A percentile compares a stretch with the other conserved stretches of the same genome.
These are phyloP conservation scores for Platypus cylindrus DNA, from an alignment of 2,888 invertebrate species.

Conservation along the genomic window DNA sequence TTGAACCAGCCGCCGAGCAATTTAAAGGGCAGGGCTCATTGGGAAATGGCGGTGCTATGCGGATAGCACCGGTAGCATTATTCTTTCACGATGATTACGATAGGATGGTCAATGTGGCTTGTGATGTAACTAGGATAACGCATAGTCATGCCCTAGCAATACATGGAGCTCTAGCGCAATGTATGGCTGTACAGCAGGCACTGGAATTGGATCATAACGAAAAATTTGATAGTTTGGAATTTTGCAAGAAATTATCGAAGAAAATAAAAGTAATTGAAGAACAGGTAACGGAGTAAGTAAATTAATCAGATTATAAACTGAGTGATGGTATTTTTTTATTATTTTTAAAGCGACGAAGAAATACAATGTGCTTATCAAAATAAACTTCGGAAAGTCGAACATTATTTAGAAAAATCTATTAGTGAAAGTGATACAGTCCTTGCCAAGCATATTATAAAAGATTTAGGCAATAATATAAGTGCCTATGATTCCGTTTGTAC, in stretches of 20 bases:
- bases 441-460: too few species aligned
- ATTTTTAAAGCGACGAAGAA: slow-evolving; percentile 13
- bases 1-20: slow-evolving; percentile 43
- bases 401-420: slow-evolving; percentile 34
- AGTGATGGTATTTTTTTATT: too few species aligned
- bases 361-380: slow-evolving; percentile 40
- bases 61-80: slow-evolving; percentile 53
- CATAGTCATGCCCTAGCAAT: slow-evolving; percentile 46
- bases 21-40: slow-evolving; percentile 56
- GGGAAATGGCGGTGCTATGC: slow-evolving; percentile 71
- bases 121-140: slow-evolving; percentile 44
- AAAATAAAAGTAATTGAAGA: slow-evolving; percentile 41
- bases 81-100: slow-evolving; percentile 42
- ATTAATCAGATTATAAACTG: too few species aligned
- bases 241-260: slow-evolving; percentile 38
- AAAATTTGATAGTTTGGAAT: slow-evolving; percentile 37
- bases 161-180: slow-evolving; percentile 45
- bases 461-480: slow-evolving; percentile 47
- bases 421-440: too few species aligned
- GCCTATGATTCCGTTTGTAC: slow-evolving; percentile 61
- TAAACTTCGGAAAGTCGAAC: slow-evolving; percentile 41
- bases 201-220: slow-evolving; percentile 34
- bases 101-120: slow-evolving; percentile 38
- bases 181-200: slow-evolving; percentile 45
- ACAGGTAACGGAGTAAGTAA: too few species aligned